phyloP scores from a whole-genome alignment of 2,113 vertebrate species.

The Crotalus helleri region DNA sequence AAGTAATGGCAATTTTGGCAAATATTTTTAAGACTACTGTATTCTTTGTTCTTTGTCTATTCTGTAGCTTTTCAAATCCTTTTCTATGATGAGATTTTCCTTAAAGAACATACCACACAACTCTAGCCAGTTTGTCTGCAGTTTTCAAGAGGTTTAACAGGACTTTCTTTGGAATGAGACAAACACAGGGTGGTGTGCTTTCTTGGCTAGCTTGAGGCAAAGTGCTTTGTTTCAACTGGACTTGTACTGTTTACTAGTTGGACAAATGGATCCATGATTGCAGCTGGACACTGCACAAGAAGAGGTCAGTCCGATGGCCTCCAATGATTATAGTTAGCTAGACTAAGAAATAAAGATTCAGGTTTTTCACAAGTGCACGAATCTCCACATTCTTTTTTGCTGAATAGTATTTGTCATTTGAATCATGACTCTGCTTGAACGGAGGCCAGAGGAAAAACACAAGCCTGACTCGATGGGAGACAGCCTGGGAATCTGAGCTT shows the following conservation, averaged over 20 bases:
- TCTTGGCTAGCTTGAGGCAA: slow-evolving; percentile 34
- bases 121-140: neutral
- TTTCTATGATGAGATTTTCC: neutral
- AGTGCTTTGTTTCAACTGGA: slow-evolving; percentile 24
- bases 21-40: neutral
- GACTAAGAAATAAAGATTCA: neutral
- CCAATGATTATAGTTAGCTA: neutral
- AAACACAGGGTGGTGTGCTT: slow-evolving; percentile 20
- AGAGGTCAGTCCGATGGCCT: slow-evolving; percentile 8
- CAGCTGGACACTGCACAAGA: slow-evolving; percentile 26
- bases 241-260: slow-evolving; percentile 31
- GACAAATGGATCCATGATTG: slow-evolving; percentile 38
- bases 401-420: neutral
- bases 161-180: slow-evolving; percentile 22
- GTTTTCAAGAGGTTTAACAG: neutral
- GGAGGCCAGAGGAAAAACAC: neutral
- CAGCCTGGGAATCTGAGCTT: neutral
- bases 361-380: neutral
- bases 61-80: neutral
- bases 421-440: neutral
- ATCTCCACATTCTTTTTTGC: neutral
- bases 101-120: neutral
- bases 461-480: neutral
- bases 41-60: neutral
- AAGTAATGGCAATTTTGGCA: slow-evolving; percentile 2